Evolutionary conservation across 30 jellyfish, hydroid and myxozoan genomes (phyloP), one percentile per base, ranked within the genome.

Genomic region (Sanderia malayensis): DNA sequence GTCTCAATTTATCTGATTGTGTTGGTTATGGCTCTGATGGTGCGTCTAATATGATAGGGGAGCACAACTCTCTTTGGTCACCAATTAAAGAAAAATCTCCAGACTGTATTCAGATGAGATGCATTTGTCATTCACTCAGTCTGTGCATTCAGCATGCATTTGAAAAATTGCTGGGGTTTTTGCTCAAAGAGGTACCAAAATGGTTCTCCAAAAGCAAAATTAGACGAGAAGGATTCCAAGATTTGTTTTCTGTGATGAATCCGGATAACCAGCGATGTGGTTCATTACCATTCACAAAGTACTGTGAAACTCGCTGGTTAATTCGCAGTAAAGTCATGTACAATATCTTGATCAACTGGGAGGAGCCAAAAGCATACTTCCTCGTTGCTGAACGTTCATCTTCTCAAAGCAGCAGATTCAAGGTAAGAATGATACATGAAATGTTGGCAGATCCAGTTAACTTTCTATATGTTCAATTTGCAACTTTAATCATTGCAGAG

Each of bases 261-360:
- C 47, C 84, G 17, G 74, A 44, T 25, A n/a, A 30, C 21, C 87
- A 75, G n/a, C 7, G 67, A 75, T 4, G 27, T 7, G 79, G 26
- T 17, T 86, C 87, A n/a, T n/a, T 26, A 6, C 85, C 73, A 7
- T 75, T 75, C 34, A 34, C 61, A 44, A 75, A 75, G 58, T 6
- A 37, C n/a, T 75, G 76, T 21, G 32, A 13, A 10, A 75, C 84
- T 22, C 17, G 87, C 34, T 75, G 85, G 86, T 47, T 62, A 21
- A 73, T 64, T 21, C 73, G 87, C 9, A 86, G 87, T 20, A 75
- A 75, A 75, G 79, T 75, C 69, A 24, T 73, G 32, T 58, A 25
- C 23, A 73, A 73, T 34, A 73, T 73, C 30, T n/a, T 73, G 21
- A 23, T 73, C 27, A 73, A 73, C 57, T 73, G 85, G 85, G 82